Percentiles rank a stretch among this genome's conserved stretches.
Conservation (phyloP, 2,797 vertebrate genomes). For the Siniperca obscura region DNA sequence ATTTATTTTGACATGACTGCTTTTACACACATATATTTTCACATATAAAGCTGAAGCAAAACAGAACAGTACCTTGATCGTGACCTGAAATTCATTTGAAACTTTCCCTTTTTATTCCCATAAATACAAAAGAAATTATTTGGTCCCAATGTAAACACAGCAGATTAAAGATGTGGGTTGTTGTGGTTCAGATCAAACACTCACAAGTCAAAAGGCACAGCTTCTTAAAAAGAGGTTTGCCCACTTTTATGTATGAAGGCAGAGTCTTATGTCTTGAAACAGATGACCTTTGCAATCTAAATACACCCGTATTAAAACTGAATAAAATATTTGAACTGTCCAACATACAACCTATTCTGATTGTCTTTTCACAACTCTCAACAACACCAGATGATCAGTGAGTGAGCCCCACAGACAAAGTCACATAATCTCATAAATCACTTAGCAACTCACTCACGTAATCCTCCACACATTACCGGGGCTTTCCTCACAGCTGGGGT, state of each 20-base stretch:
- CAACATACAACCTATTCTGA: conserved; percentile 5
- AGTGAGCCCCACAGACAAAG: conserved; percentile 45
- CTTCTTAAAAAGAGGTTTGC: conserved; percentile 2
- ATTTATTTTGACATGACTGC: conserved; percentile 70
- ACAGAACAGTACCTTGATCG: conserved; percentile 36
- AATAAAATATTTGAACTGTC: conserved; percentile 5
- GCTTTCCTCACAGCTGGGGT: conserved; percentile 61
- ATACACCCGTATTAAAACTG: not conserved
- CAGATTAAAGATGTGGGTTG: conserved; percentile 1
- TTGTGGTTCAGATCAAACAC: conserved; percentile 38
- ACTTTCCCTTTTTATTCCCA: conserved; percentile 48
- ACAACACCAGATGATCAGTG: conserved; percentile 36
- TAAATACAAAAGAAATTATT: conserved; percentile 62
- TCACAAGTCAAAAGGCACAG: conserved; percentile 64
- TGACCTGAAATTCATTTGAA: conserved; percentile 20
- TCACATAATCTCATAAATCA: conserved; percentile 63
- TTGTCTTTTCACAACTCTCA: conserved; percentile 13
- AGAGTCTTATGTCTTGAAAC: conserved; percentile 9
- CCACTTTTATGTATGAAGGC: not conserved
- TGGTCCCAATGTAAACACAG: conserved; percentile 71
- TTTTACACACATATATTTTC: conserved; percentile 42
- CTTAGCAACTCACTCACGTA: conserved; percentile 58
- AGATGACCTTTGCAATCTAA: not conserved
- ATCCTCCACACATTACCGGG: conserved; percentile 58
- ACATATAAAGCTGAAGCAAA: conserved; percentile 62